Percentiles rank a stretch among this genome's conserved stretches.
Conservation (phyloP, 1,140 invertebrate species). For the Campoletis sonorensis region DNA sequence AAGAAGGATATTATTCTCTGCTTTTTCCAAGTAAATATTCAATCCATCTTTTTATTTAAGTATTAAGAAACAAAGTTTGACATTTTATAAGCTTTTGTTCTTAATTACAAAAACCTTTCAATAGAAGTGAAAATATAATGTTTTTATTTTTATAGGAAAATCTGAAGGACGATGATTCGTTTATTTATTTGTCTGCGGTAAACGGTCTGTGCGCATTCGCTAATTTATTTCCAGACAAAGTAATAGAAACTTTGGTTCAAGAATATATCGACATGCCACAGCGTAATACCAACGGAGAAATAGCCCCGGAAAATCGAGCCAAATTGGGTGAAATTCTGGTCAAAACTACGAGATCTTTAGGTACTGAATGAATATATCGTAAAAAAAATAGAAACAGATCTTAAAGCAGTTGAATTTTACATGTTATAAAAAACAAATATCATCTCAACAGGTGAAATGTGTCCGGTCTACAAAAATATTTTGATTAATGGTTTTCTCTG, state of each 20-base stretch:
- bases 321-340: constrained; percentile 91
- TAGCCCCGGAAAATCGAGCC: constrained; percentile 80
- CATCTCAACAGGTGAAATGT: constrained; percentile 82
- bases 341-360: constrained; percentile 83
- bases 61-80: not conserved
- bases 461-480: constrained; percentile 82
- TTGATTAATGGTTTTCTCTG: constrained; percentile 85
- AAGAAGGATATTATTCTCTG: constrained; percentile 83
- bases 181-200: constrained; percentile 88
- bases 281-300: constrained; percentile 67
- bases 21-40: constrained; percentile 81
- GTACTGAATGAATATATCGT: constrained; percentile 74
- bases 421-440: constrained; percentile 35
- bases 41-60: not conserved
- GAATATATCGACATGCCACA: constrained; percentile 78
- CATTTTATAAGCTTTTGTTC: not conserved
- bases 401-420: constrained; percentile 8
- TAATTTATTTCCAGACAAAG: constrained; percentile 80
- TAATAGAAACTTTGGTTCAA: constrained; percentile 81
- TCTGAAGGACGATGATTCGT: constrained; percentile 88
- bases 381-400: not conserved
- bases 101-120: not conserved
- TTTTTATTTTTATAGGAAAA: constrained; percentile 79
- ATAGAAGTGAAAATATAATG: constrained; percentile 41
- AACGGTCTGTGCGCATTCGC: constrained; percentile 84